Conservation (phyloP, 2,797 vertebrate genomes). For the Hoplostethus atlanticus region DNA sequence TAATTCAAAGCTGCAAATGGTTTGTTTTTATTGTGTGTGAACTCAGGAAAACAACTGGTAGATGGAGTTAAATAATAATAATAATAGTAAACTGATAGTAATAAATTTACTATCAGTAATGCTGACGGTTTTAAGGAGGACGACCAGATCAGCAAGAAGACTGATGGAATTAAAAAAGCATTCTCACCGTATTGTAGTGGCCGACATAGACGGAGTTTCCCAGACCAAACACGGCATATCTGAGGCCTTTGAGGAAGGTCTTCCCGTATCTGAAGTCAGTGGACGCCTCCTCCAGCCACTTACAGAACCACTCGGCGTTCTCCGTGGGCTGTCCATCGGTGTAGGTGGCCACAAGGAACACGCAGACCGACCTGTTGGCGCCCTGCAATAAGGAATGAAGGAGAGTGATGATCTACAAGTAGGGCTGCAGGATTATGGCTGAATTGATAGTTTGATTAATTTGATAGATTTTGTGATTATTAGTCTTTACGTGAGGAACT, state of each 20-base stretch:
- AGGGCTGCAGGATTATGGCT: not conserved
- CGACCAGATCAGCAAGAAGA: not conserved
- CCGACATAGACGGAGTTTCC: conserved; percentile 90
- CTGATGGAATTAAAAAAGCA: not conserved
- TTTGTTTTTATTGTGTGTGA: not conserved
- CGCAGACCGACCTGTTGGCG: conserved; percentile 86
- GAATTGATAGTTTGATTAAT: not conserved
- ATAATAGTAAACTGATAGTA: too few species aligned
- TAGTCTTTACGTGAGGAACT: too few species aligned
- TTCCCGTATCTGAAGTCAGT: conserved; percentile 93
- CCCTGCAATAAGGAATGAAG: conserved; percentile 74
- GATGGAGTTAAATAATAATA: not conserved
- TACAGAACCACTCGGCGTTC: conserved; percentile 93
- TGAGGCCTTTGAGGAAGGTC: conserved; percentile 89
- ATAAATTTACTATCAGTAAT: not conserved
- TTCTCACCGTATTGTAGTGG: conserved; percentile 92
- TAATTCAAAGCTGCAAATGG: too few species aligned
- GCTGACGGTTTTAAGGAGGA: too few species aligned
- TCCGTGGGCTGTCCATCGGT: conserved; percentile 90
- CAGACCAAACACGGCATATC: conserved; percentile 92
- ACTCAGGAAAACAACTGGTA: not conserved
- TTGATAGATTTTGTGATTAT: too few species aligned
- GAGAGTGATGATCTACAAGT: not conserved
- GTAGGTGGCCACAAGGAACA: conserved; percentile 93
- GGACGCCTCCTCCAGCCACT: conserved; percentile 93